These are phyloP conservation scores for Symphodus melops DNA, from an alignment of 2,113 vertebrate species.

Conservation along the genomic window DNA sequence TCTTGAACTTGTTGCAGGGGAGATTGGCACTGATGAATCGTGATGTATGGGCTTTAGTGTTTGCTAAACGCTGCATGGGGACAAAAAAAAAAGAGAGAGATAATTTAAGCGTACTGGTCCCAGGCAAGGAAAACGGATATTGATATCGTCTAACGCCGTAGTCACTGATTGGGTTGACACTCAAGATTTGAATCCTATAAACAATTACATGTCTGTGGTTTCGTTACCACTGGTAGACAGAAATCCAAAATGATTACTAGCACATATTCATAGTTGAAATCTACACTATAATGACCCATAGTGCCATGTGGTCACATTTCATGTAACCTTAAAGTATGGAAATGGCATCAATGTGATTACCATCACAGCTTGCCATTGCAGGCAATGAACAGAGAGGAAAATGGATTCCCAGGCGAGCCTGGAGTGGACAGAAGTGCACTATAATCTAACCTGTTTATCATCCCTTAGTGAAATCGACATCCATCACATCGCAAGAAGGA, in stretches of 20 bases:
- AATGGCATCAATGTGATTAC: constrained; percentile 55
- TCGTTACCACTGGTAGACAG: not conserved
- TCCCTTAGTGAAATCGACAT: constrained; percentile 51
- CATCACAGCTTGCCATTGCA: constrained; percentile 34
- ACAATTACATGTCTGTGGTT: constrained; percentile 13
- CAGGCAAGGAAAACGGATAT: not conserved
- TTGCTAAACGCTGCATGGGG: constrained; percentile 91
- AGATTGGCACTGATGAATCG: constrained; percentile 99
- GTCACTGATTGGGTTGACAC: constrained; percentile 31
- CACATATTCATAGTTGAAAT: constrained; percentile 19
- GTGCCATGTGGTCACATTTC: constrained; percentile 27
- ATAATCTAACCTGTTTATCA: constrained; percentile 65
- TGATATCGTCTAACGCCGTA: constrained; percentile 14
- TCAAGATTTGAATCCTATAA: constrained; percentile 25
- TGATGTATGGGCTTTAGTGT: constrained; percentile 99
- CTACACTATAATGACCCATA: constrained; percentile 15
- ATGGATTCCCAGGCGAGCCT: constrained; percentile 15
- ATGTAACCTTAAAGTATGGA: constrained; percentile 28
- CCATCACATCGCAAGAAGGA: constrained; percentile 36
- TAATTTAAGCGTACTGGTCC: not conserved
- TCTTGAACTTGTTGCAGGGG: constrained; percentile 99
- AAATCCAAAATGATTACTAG: constrained; percentile 9
- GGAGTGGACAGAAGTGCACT: constrained; percentile 37
- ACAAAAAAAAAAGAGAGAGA: constrained; percentile 38
- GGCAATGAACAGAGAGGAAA: constrained; percentile 43